A percentile compares a stretch with the other conserved stretches of the same genome.
Evolutionary conservation across 2,113 vertebrate genomes (phyloP).

Genomic region (Hydropotes inermis): DNA sequence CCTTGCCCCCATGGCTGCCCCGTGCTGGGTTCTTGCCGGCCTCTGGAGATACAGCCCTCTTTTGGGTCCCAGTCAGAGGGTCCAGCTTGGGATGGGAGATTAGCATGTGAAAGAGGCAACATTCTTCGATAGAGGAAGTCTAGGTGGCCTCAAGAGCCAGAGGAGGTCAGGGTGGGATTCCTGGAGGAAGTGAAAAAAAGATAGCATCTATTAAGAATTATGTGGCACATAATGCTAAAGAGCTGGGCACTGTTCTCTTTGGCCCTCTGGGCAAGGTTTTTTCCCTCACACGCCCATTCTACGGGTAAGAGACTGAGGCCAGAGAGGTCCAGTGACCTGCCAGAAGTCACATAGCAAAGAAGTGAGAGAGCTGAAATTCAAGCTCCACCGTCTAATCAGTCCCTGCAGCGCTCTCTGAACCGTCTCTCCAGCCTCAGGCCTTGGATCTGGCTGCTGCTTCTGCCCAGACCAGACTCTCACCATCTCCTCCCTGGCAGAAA

Average conservation of each 20-base stretch:
- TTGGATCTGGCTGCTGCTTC: accelerated
- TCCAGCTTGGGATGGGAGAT: neutral
- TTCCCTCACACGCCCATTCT: neutral
- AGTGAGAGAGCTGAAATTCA: neutral
- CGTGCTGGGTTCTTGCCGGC: neutral
- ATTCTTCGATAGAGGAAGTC: neutral
- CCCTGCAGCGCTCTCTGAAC: neutral
- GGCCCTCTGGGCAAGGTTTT: neutral
- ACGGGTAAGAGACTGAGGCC: neutral
- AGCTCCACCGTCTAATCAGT: accelerated
- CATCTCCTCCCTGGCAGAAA: neutral
- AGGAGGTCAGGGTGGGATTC: neutral
- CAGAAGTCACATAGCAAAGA: neutral
- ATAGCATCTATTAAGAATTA: neutral
- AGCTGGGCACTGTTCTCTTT: neutral
- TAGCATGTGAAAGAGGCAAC: neutral
- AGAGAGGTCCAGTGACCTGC: neutral
- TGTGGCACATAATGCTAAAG: neutral
- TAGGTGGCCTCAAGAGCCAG: neutral
- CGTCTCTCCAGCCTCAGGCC: neutral
- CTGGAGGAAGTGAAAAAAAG: neutral
- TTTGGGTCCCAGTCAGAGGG: neutral
- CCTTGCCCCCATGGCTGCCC: neutral
- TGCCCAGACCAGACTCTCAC: neutral
- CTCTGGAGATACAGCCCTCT: neutral